phyloP scores from a whole-genome alignment of 2,888 invertebrate species.

The Cryptus armator region DNA sequence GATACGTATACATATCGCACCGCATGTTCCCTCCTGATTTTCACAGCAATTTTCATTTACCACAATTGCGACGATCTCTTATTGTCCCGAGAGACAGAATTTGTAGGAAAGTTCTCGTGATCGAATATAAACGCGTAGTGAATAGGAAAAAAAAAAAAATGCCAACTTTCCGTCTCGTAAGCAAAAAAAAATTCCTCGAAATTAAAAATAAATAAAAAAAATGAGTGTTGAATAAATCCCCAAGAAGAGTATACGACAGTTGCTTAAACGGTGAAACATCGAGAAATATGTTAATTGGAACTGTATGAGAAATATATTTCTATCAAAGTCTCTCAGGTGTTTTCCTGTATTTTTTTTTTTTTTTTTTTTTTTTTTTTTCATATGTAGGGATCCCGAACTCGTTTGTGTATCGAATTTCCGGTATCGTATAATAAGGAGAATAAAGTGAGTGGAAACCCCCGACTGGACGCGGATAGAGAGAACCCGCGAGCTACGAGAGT shows the following conservation, averaged over 20 bases:
- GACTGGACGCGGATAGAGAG: conserved; percentile 60
- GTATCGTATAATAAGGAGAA: conserved; percentile 55
- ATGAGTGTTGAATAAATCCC: neutral
- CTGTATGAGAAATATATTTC: conserved; percentile 8
- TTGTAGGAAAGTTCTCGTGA: conserved; percentile 37
- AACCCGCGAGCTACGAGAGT: conserved; percentile 69
- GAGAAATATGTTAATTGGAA: neutral
- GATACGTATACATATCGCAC: conserved; percentile 5
- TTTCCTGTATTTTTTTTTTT: neutral
- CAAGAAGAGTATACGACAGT: neutral
- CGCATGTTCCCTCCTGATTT: conserved; percentile 36
- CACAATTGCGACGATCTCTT: conserved; percentile 37
- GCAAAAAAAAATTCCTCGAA: neutral
- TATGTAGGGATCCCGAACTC: conserved; percentile 3
- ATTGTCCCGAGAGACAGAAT: conserved; percentile 34
- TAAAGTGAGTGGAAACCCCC: conserved; percentile 60
- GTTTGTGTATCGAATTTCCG: conserved; percentile 60
- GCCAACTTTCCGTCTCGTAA: neutral
- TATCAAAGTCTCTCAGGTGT: neutral
- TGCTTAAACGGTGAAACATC: neutral
- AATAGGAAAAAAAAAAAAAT: neutral
- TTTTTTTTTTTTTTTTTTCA: neutral
- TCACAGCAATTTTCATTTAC: conserved; percentile 59
- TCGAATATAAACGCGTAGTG: conserved; percentile 19
- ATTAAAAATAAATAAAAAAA: neutral